Evolutionary conservation across 2,888 invertebrate species (phyloP).

Genomic region (Pristionchus mayeri): DNA sequence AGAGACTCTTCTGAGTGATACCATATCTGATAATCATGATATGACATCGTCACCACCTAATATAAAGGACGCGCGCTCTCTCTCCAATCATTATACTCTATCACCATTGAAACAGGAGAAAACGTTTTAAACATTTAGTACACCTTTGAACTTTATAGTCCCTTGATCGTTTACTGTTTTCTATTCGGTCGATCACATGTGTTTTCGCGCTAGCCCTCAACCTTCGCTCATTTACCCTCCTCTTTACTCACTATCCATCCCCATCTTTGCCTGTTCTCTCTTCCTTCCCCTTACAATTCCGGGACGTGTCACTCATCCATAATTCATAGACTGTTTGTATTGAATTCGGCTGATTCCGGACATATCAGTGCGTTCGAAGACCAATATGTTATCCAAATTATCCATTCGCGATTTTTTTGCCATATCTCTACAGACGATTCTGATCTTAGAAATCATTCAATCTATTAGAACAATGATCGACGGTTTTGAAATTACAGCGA

Average conservation of each 20-base stretch:
- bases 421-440: too few relatives aligned
- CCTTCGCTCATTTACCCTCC: background rate
- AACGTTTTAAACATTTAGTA: too few relatives aligned
- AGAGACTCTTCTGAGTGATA: too few relatives aligned
- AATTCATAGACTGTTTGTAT: too few relatives aligned
- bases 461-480: too few relatives aligned
- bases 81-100: background rate
- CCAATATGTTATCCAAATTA: background rate
- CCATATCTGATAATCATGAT: too few relatives aligned
- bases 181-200: background rate
- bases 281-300: background rate
- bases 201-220: background rate
- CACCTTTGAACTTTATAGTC: too few relatives aligned
- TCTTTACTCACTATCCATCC: background rate
- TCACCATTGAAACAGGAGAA: background rate
- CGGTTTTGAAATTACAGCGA: too few relatives aligned
- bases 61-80: too few relatives aligned
- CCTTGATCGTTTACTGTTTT: background rate
- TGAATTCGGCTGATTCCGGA: too few relatives aligned
- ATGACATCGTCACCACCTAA: background rate
- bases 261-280: background rate
- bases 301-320: too few relatives aligned
- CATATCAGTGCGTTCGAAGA: background rate
- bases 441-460: too few relatives aligned
- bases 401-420: background rate